Conservation (phyloP, 2,113 vertebrate genomes). For the Menidia beryllina region DNA sequence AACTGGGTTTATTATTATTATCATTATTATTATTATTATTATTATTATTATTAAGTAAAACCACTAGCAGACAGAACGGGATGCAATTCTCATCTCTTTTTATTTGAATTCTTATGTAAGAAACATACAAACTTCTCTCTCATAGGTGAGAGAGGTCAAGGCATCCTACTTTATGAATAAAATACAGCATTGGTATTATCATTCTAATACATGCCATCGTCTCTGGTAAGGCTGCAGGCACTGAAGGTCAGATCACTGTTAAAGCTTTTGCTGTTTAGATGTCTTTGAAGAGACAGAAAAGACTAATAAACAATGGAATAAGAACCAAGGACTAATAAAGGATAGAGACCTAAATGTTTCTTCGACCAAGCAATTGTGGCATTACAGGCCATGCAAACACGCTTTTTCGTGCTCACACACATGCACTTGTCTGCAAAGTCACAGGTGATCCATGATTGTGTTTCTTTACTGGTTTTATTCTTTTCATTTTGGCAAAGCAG, state of each 20-base stretch:
- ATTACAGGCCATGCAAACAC: conserved; percentile 68
- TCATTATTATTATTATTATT: neutral
- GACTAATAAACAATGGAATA: neutral
- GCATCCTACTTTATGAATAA: conserved; percentile 53
- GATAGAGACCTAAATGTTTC: conserved; percentile 12
- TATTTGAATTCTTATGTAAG: conserved; percentile 64
- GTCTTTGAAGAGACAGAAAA: neutral
- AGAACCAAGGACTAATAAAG: neutral
- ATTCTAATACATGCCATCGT: conserved; percentile 65
- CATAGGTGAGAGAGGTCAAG: conserved; percentile 49
- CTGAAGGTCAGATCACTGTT: conserved; percentile 20
- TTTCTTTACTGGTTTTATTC: too few relatives aligned
- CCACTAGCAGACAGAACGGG: neutral
- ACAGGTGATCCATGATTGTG: neutral
- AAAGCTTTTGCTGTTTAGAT: conserved; percentile 4
- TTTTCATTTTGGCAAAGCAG: too few relatives aligned
- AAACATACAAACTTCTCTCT: conserved; percentile 74
- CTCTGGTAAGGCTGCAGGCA: conserved; percentile 58
- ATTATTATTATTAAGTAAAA: conserved; percentile 13
- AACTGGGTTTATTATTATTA: neutral
- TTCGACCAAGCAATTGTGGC: conserved; percentile 38
- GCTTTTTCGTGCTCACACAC: neutral
- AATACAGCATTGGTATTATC: conserved; percentile 17
- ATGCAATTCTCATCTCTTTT: conserved; percentile 45
- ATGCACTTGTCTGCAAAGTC: conserved; percentile 12